Evolutionary conservation across 2,113 vertebrate species (phyloP).

Genomic region (Pantherophis guttatus): DNA sequence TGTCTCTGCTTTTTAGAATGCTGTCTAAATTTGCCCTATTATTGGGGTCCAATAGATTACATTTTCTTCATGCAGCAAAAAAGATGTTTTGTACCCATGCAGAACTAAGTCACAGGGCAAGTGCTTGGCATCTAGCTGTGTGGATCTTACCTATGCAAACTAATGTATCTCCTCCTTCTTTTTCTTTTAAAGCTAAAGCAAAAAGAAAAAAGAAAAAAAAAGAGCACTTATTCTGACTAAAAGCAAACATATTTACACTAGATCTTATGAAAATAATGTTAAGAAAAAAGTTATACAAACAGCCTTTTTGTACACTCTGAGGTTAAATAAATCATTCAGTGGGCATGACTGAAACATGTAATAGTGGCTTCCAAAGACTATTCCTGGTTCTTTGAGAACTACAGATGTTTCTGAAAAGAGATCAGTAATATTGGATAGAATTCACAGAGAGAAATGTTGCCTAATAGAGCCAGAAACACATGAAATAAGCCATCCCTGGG

Average conservation of each 20-base stretch:
- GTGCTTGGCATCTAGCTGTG: background rate
- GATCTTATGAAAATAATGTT: background rate
- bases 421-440: background rate
- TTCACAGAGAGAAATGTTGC: background rate
- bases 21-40: background rate
- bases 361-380: background rate
- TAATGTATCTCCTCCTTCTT: background rate
- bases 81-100: background rate
- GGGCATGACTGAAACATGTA: background rate
- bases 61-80: background rate
- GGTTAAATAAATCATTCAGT: background rate
- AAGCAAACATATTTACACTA: background rate
- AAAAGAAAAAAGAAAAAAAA: background rate
- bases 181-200: background rate
- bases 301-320: background rate
- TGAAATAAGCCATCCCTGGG: background rate
- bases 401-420: background rate
- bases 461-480: background rate
- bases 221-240: background rate
- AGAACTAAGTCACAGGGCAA: background rate
- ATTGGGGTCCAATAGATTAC: background rate
- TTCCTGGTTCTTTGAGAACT: background rate
- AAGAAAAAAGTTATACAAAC: background rate
- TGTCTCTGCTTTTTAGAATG: too few relatives aligned
- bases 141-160: background rate